phyloP scores from a whole-genome alignment of 2,888 invertebrate genomes.

The Ormyrus labotus region DNA sequence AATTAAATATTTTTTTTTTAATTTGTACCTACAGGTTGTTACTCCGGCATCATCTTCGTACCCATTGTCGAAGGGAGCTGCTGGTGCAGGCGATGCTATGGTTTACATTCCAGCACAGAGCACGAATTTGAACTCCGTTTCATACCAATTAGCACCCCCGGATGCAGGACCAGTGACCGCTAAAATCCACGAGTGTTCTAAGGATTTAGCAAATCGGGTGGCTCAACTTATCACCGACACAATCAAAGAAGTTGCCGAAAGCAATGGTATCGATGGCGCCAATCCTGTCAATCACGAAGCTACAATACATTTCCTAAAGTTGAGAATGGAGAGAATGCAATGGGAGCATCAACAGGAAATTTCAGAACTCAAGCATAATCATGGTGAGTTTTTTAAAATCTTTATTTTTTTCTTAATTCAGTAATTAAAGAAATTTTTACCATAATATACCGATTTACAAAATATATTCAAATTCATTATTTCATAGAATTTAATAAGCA shows the following conservation, averaged over 20 bases:
- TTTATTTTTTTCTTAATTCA: slow-evolving; percentile 8
- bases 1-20: too few relatives aligned
- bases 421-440: too few relatives aligned
- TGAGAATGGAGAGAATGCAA: slow-evolving; percentile 84
- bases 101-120: slow-evolving; percentile 60
- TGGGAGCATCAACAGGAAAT: slow-evolving; percentile 87
- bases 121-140: slow-evolving; percentile 20
- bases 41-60: slow-evolving; percentile 54
- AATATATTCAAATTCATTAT: too few relatives aligned
- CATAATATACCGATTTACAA: too few relatives aligned
- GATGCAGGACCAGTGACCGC: slow-evolving; percentile 72
- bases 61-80: slow-evolving; percentile 52
- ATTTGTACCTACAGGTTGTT: slow-evolving; percentile 12
- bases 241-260: slow-evolving; percentile 62
- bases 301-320: slow-evolving; percentile 79
- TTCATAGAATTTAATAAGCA: too few relatives aligned
- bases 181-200: slow-evolving; percentile 66
- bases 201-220: slow-evolving; percentile 69
- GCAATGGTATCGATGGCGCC: slow-evolving; percentile 55
- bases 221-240: slow-evolving; percentile 71
- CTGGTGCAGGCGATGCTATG: slow-evolving; percentile 60
- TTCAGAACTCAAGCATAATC: slow-evolving; percentile 84
- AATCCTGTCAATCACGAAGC: slow-evolving; percentile 76
- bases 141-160: slow-evolving; percentile 66
- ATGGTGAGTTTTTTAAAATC: slow-evolving; percentile 75